Conservation (phyloP, 2,113 vertebrate genomes). For the Herpetotheres cachinnans region DNA sequence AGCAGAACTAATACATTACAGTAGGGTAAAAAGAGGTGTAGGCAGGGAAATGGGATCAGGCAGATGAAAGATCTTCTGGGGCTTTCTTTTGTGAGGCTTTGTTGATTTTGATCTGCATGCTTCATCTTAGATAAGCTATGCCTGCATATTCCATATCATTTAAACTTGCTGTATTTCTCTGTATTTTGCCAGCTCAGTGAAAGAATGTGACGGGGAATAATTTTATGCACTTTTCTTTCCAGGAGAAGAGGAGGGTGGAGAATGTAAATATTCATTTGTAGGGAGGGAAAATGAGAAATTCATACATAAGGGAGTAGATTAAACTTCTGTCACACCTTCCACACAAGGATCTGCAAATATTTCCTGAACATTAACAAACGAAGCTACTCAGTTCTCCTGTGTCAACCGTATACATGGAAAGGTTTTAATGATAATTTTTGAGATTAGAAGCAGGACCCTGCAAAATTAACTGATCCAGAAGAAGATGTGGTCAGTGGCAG, state of each 20-base stretch:
- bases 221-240: not conserved
- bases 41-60: constrained; percentile 38
- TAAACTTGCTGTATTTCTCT: not conserved
- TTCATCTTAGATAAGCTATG: constrained; percentile 33
- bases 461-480: not conserved
- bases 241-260: not conserved
- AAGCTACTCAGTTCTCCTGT: not conserved
- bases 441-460: not conserved
- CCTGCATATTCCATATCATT: not conserved
- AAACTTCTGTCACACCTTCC: not conserved
- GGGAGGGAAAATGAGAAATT: not conserved
- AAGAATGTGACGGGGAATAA: not conserved
- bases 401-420: fast-evolving
- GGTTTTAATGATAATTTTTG: not conserved
- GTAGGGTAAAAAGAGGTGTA: constrained; percentile 12
- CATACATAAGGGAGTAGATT: not conserved
- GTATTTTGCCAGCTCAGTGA: constrained; percentile 12
- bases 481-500: not conserved
- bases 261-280: not conserved
- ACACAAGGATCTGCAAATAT: not conserved
- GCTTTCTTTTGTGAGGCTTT: constrained; percentile 46
- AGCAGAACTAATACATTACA: constrained; percentile 14
- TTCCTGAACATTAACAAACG: not conserved
- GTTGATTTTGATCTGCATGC: not conserved
- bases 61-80: constrained; percentile 35